These are phyloP conservation scores for Melanostigma gelatinosum DNA, from an alignment of 2,113 vertebrate genomes.

Conservation along the genomic window DNA sequence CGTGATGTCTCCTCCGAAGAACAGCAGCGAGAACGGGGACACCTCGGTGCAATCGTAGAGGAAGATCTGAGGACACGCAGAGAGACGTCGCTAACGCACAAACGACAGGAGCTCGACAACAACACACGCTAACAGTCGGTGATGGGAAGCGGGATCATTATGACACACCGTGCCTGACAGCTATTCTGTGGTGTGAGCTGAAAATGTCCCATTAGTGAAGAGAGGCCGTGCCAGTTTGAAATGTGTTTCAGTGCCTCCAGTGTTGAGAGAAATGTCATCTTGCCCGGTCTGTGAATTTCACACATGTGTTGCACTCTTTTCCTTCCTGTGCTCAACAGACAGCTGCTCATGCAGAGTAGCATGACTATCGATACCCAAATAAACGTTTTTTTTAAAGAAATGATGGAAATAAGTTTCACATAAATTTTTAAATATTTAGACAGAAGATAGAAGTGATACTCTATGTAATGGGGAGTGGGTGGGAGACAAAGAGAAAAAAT, in stretches of 20 bases:
- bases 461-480: neutral
- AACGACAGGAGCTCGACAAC: neutral
- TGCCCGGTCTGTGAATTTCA: conserved; percentile 53
- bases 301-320: conserved; percentile 37
- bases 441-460: neutral
- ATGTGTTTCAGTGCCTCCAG: conserved; percentile 58
- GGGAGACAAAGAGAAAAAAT: neutral
- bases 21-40: conserved; percentile 96
- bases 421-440: neutral
- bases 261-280: conserved; percentile 67
- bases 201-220: conserved; percentile 69
- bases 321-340: conserved; percentile 9
- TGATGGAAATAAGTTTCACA: neutral
- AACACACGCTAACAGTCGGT: conserved; percentile 16
- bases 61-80: conserved; percentile 88
- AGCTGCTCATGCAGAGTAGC: conserved; percentile 37
- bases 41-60: conserved; percentile 98
- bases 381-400: neutral
- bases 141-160: conserved; percentile 41
- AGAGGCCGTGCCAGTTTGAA: conserved; percentile 39
- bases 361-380: neutral
- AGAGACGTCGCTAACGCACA: conserved; percentile 5
- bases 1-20: conserved; percentile 97
- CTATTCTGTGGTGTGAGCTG: conserved; percentile 51
- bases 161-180: conserved; percentile 44